These are phyloP conservation scores for Sarcophaga carnaria DNA, from an alignment of 2,888 invertebrate genomes.

Conservation along the genomic window DNA sequence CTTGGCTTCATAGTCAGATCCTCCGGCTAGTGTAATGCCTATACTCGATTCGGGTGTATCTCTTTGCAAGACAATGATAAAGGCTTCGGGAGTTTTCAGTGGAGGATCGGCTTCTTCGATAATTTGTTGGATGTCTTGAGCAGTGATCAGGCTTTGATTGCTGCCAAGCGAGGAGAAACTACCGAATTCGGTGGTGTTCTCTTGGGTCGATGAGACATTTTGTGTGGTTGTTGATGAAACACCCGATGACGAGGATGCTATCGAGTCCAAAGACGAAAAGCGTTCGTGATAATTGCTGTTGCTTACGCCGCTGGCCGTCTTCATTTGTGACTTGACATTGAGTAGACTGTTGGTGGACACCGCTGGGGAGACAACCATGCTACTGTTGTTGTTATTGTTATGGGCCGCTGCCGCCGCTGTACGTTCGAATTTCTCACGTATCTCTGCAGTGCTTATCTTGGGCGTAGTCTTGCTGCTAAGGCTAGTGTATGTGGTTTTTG, in stretches of 20 bases:
- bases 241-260: conserved; percentile 81
- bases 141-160: conserved; percentile 82
- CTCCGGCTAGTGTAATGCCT: conserved; percentile 94
- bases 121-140: conserved; percentile 85
- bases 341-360: conserved; percentile 66
- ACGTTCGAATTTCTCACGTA: conserved; percentile 81
- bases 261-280: conserved; percentile 81
- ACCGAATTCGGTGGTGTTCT: conserved; percentile 81
- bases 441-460: conserved; percentile 78
- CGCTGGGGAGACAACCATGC: conserved; percentile 43
- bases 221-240: conserved; percentile 80
- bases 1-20: conserved; percentile 94
- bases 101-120: conserved; percentile 87
- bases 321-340: conserved; percentile 68
- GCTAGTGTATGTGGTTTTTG: conserved; percentile 66
- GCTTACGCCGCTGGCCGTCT: conserved; percentile 19
- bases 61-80: conserved; percentile 86
- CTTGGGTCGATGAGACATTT: conserved; percentile 80
- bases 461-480: conserved; percentile 71
- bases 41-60: conserved; percentile 89
- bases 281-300: conserved; percentile 78
- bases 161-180: conserved; percentile 82
- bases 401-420: conserved; percentile 71
- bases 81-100: conserved; percentile 84
- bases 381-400: conserved; percentile 13